phyloP scores from a whole-genome alignment of 2,888 invertebrate genomes.

The Pterostichus madidus region DNA sequence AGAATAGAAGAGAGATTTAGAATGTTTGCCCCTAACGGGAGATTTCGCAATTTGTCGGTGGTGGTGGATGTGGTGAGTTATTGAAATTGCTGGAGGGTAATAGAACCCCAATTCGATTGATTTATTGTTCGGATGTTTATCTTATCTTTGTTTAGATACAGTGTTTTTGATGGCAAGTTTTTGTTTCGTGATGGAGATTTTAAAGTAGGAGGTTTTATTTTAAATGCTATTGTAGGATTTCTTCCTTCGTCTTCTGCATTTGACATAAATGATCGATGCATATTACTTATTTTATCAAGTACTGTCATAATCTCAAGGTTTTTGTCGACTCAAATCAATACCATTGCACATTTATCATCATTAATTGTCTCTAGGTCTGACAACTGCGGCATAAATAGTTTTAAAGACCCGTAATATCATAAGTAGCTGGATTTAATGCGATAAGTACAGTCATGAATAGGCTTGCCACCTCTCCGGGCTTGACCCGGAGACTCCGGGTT shows the following conservation, averaged over 20 bases:
- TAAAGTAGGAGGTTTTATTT: neutral
- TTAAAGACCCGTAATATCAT: too few species aligned
- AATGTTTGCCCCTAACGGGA: neutral
- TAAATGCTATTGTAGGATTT: neutral
- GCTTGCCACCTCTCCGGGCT: too few species aligned
- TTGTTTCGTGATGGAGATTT: neutral
- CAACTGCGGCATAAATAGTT: too few species aligned
- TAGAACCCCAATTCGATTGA: constrained; percentile 16
- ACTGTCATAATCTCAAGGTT: too few species aligned
- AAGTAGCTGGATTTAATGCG: too few species aligned
- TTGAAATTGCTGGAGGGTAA: constrained; percentile 32
- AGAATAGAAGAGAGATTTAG: constrained; percentile 7
- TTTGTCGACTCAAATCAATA: too few species aligned
- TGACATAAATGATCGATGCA: too few species aligned
- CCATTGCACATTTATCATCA: too few species aligned
- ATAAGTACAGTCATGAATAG: too few species aligned
- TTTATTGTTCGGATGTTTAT: constrained; percentile 34
- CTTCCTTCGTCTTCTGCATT: neutral
- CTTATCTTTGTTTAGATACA: constrained; percentile 6
- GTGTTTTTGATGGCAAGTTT: constrained; percentile 13
- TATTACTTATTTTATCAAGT: too few species aligned
- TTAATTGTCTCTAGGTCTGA: too few species aligned
- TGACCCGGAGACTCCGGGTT: too few species aligned
- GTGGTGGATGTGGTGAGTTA: constrained; percentile 15
- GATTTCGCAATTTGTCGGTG: constrained; percentile 34